Evolutionary conservation across 1,140 invertebrate genomes (phyloP), one percentile per base, ranked within the genome.

Genomic region (Vollenhovia emeryi): DNA sequence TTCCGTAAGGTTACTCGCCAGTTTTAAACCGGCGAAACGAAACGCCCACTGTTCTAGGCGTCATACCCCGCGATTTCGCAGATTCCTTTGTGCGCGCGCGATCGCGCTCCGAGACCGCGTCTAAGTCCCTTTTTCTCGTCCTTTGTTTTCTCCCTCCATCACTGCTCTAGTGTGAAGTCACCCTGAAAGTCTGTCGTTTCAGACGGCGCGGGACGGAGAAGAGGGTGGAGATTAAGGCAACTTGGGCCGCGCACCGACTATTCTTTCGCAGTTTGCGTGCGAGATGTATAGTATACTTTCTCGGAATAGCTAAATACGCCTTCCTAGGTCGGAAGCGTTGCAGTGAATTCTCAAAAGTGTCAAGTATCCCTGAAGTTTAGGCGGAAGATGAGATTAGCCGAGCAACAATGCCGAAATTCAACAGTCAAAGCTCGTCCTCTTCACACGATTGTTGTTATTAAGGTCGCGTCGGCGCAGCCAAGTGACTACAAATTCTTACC

Each of bases 221-320:
- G 18, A 55, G 64, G 80, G 78, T 78, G 48, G 80, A 84, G 79
- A 89, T 90, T 74, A 89, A 89, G 85, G 75, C 52, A 89, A 89
- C 75, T 85, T 89, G 9, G 60, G 52, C 45, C 66, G 86, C 69
- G 75, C 84, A 40, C 45, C 75, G 52, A 82, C 73, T 86, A 52
- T 78, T 74, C 83, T 74, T 66, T 33, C 55, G 75, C 62, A 69
- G 48, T 43, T 59, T 84, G 64, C 62, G 85, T 48, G 87, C 45
- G 78, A 79, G 82, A 27, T 69, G 45, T 50, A 83, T 88, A 86
- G 45, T 50, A 83, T 88, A 86, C 83, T 89, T 82, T 69, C 27
- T 69, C 45, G 68, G n/a, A 84, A 84, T 89, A 83, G 84, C 50
- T 55, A 64, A 74, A 66, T 68, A 27, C 82, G 57, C 13, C 68